Base-by-base conservation (phyloP, 2,113 vertebrate species). In the Psilopsiagon aurifrons region DNA sequence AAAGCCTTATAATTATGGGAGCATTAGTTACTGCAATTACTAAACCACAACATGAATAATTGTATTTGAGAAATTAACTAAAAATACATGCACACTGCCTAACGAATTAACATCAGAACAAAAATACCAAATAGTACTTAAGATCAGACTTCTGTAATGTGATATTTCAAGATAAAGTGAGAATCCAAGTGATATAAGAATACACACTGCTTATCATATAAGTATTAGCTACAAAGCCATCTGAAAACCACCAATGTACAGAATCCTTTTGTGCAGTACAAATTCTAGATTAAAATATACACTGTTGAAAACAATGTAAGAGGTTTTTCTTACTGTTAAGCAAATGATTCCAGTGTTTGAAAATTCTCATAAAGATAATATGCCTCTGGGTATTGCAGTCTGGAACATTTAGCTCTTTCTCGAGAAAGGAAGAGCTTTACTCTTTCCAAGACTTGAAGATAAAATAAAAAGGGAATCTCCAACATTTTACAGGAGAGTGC, bases 21-120 rank as follows among this genome's bases (percentile, higher is more conserved):
- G 59, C 31, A 54, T 90, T 89, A 63, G 82, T 90, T 95, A 92
- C 83, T 94, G 78, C 79, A 96, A 97, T 94, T 94, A 94, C 90
- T 82, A 82, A 88, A 86, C 86, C 86, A 89, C 95, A 97, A 92
- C 86, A 95, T 33, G 85, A 96, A 84, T 91, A 96, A 96, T 27
- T 94, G 88, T 85, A 68, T 91, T 91, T 39, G 52, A 93, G 88
- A 94, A 90, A 86, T 68, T 90, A 85, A 62, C 74, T 74, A 83
- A 89, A 96, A 95, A 79, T 71, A 63, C 55, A 67, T n/a, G 46
- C 35, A 86, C 25, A 11, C 17, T 63, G 85, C 47, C 54, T 39
- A 47, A 63, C 28, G 52, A 93, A 66, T 62, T 75, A 71, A 86
- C 92, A n/a, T 46, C 55, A 70, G 52, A 91, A 63, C 60, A 77